Percentiles rank a stretch among this genome's conserved stretches.
These are phyloP conservation scores for Bergia puertoricense DNA, from an alignment of 92 coral and sea anemone species.

Conservation along the genomic window DNA sequence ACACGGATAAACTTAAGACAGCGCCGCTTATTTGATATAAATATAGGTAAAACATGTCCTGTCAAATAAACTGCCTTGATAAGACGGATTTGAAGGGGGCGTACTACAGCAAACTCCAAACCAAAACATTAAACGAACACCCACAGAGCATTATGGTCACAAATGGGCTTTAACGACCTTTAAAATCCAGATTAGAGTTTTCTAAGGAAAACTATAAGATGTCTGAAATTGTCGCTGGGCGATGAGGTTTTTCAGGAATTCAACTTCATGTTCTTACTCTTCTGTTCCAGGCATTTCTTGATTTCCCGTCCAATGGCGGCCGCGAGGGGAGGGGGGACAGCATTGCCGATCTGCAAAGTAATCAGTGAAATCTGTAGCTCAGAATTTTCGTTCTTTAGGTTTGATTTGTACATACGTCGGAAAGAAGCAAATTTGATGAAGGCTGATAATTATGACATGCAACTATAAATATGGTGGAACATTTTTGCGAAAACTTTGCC, in stretches of 20 bases:
- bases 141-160: too few relatives aligned
- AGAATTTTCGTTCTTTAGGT: neutral
- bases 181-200: neutral
- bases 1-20: too few relatives aligned
- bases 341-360: slow-evolving; percentile 82
- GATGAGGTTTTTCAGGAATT: too few relatives aligned
- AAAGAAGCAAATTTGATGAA: neutral
- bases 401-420: neutral
- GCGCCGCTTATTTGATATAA: too few relatives aligned
- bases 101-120: neutral
- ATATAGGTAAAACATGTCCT: too few relatives aligned
- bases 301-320: slow-evolving; percentile 92
- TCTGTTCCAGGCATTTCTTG: slow-evolving; percentile 69
- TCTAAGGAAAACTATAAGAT: neutral
- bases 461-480: neutral
- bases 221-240: neutral
- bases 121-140: neutral
- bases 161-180: neutral
- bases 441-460: neutral
- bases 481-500: neutral
- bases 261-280: neutral
- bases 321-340: slow-evolving; percentile 96
- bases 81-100: too few relatives aligned
- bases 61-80: too few relatives aligned
- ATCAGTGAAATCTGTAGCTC: neutral